Conservation (phyloP, 2,888 invertebrate species). For the Buathra laborator region DNA sequence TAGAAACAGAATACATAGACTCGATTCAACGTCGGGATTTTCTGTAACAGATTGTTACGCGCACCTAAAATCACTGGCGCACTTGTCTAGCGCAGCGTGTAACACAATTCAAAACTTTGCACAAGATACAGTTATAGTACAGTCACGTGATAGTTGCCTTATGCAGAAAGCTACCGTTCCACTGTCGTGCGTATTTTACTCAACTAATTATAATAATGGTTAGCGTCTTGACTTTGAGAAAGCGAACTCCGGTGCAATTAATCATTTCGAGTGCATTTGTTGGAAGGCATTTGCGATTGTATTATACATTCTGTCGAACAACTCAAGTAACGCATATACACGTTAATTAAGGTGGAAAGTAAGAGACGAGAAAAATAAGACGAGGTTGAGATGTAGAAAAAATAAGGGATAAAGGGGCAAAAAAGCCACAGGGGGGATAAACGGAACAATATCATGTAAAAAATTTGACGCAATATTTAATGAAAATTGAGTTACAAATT, state of each 20-base stretch:
- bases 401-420: too few species aligned
- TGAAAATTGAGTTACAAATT: too few species aligned
- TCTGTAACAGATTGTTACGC: slow-evolving; percentile 33
- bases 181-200: slow-evolving; percentile 3
- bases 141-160: background rate
- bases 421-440: too few species aligned
- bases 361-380: too few species aligned
- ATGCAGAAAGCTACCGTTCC: background rate
- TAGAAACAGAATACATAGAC: slow-evolving; percentile 10
- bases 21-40: slow-evolving; percentile 25
- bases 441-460: too few species aligned
- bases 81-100: background rate
- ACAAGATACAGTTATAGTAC: background rate
- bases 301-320: background rate
- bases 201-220: slow-evolving; percentile 34
- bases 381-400: too few species aligned
- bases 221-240: slow-evolving; percentile 35
- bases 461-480: too few species aligned
- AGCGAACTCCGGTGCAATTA: background rate
- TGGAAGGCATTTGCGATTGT: slow-evolving; percentile 8
- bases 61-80: slow-evolving; percentile 20
- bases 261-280: slow-evolving; percentile 45
- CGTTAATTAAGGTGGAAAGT: background rate
- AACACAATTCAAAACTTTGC: slow-evolving; percentile 8
- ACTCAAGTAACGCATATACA: background rate